These are phyloP conservation scores for Balaeniceps rex DNA, from an alignment of 2,113 vertebrate species.

Conservation along the genomic window DNA sequence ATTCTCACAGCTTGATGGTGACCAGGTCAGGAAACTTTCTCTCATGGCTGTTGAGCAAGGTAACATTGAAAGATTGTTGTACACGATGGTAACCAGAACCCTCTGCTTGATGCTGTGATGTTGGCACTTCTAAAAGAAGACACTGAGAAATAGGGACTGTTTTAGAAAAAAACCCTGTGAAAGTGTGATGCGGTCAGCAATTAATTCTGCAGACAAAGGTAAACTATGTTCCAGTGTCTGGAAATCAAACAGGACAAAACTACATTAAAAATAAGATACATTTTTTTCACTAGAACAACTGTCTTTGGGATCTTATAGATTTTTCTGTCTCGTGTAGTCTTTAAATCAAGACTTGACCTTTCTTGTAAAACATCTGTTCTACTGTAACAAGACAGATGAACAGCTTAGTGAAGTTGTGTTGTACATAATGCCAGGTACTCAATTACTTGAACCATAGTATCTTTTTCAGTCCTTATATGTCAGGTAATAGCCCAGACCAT, in stretches of 20 bases:
- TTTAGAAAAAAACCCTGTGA: background rate
- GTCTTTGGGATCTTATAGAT: background rate
- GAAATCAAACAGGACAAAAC: background rate
- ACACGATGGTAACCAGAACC: background rate
- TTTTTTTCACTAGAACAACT: background rate
- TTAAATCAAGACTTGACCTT: background rate
- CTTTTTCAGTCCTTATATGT: background rate
- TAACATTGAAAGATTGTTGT: background rate
- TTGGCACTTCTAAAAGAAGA: background rate
- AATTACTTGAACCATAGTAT: background rate
- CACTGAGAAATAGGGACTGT: background rate
- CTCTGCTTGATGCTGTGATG: background rate
- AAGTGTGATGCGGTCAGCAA: background rate
- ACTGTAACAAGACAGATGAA: background rate
- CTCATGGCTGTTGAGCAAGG: background rate
- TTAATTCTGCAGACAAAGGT: background rate
- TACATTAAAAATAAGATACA: background rate
- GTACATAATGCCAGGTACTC: background rate
- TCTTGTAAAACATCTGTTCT: background rate
- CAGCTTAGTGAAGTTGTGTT: background rate
- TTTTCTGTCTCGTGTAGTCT: background rate
- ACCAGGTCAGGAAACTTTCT: background rate
- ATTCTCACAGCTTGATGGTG: background rate
- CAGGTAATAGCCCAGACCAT: background rate
- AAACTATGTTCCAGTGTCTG: background rate